Base-by-base conservation (phyloP, 2,797 vertebrate genomes). In the Acanthurus lineatus region DNA sequence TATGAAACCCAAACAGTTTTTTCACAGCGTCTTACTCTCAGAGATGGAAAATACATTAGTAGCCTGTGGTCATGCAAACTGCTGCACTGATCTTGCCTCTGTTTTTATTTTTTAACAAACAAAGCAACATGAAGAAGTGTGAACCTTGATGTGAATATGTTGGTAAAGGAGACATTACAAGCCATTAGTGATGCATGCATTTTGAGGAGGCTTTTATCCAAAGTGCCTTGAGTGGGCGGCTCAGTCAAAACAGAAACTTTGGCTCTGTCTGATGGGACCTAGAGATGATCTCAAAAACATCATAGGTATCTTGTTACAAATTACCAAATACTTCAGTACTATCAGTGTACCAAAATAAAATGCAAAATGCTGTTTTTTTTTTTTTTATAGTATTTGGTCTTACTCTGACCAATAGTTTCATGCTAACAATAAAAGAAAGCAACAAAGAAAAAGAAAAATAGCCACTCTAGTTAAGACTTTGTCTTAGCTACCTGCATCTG, bases 131-230 rank as follows among this genome's bases (percentile, higher is more conserved):
- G 35, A 35, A 61, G 7, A 59, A 60, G 44, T 62, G 63, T 68
- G 63, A 68, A 60, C 28, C 14, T 20, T 53, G 11, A 42, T 45
- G 12, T 19, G 17, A 47, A 28, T 52, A 48, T 58, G 14, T 35
- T 72, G 58, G 69, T 59, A 47, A 53, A 77, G 56, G 48, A 25
- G 53, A 51, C 48, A 72, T 53, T 3, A 45, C 35, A 15, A 57
- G 52, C 59, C 61, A 74, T 79, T 73, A 73, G 58, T 69, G 53
- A 74, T 82, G 60, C 40, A 42, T 67, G 42, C 59, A 44, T 73
- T 47, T 63, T 40, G 64, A 28, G 28, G 47, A 65, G 38, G 78
- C 82, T 80, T 77, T 73, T 77, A 79, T 71, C 73, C 68, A 82
- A 75, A 80, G 66, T 74, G 70, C 58, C 35, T 42, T 53, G 42